phyloP scores from a whole-genome alignment of 2,113 vertebrate genomes.

The Aythya baeri region DNA sequence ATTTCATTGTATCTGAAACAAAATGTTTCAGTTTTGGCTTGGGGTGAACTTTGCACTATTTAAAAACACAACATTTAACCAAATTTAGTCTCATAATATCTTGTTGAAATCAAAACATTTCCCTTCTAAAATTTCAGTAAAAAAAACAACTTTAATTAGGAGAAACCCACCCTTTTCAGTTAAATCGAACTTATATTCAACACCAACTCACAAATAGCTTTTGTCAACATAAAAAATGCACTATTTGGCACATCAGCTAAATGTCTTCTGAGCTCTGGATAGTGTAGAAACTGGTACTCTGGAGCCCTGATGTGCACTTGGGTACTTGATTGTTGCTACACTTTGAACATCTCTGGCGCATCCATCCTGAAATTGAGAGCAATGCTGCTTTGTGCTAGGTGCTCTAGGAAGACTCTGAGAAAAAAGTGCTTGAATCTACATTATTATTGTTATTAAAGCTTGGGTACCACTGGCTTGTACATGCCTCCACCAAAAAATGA shows the following conservation, averaged over 20 bases:
- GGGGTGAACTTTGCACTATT: constrained; percentile 12
- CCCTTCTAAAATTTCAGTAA: neutral
- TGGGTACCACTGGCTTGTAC: neutral
- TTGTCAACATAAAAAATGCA: neutral
- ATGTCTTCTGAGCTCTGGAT: neutral
- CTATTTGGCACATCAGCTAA: neutral
- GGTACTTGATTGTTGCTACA: neutral
- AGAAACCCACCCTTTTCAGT: neutral
- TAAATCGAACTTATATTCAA: neutral
- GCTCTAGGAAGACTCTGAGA: neutral
- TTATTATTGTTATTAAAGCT: neutral
- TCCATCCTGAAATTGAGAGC: neutral
- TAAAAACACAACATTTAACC: constrained; percentile 29
- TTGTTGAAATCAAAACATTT: constrained; percentile 39
- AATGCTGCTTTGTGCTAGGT: neutral
- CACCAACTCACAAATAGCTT: neutral
- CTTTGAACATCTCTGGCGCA: neutral
- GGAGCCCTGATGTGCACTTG: neutral
- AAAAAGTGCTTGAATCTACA: neutral
- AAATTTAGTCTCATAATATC: constrained; percentile 4
- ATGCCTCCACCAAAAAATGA: neutral
- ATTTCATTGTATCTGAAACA: constrained; percentile 9
- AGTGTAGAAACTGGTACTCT: neutral
- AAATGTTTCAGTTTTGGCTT: neutral
- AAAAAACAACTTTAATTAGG: neutral